A percentile compares a stretch with the other conserved stretches of the same genome.
phyloP scores from a whole-genome alignment of 2,113 vertebrate genomes.

The Crotophaga sulcirostris region DNA sequence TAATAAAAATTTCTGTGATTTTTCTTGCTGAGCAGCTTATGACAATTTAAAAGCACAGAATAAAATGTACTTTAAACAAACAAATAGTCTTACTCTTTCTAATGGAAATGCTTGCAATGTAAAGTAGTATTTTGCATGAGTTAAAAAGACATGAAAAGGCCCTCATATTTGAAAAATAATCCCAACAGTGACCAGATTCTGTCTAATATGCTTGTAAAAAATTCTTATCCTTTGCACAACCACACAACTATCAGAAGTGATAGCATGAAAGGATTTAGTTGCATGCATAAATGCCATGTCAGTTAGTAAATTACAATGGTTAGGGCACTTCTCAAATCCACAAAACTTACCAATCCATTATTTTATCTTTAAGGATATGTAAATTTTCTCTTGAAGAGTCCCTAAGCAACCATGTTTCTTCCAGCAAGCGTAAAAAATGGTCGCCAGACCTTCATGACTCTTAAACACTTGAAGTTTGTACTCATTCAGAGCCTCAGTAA shows the following conservation, averaged over 20 bases:
- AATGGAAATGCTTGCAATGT: neutral
- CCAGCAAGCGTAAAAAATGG: neutral
- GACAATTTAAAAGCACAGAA: neutral
- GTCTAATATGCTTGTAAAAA: neutral
- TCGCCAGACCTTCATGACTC: neutral
- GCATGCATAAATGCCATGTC: neutral
- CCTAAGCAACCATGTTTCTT: neutral
- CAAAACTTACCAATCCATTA: neutral
- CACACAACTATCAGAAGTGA: neutral
- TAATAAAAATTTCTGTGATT: neutral
- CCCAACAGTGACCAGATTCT: neutral
- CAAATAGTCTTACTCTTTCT: neutral
- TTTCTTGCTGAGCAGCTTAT: neutral
- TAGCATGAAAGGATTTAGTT: neutral
- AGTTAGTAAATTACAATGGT: neutral
- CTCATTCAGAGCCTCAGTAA: neutral
- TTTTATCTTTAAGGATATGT: neutral
- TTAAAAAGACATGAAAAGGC: neutral
- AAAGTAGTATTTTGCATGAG: neutral
- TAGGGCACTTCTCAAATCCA: neutral
- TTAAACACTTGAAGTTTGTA: neutral
- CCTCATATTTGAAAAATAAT: neutral
- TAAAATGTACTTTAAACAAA: slow-evolving; percentile 5
- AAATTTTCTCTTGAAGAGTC: neutral
- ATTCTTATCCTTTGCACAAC: neutral